These are phyloP conservation scores for Apomyelois bistriatella DNA, from an alignment of 2,888 invertebrate species.

Conservation along the genomic window DNA sequence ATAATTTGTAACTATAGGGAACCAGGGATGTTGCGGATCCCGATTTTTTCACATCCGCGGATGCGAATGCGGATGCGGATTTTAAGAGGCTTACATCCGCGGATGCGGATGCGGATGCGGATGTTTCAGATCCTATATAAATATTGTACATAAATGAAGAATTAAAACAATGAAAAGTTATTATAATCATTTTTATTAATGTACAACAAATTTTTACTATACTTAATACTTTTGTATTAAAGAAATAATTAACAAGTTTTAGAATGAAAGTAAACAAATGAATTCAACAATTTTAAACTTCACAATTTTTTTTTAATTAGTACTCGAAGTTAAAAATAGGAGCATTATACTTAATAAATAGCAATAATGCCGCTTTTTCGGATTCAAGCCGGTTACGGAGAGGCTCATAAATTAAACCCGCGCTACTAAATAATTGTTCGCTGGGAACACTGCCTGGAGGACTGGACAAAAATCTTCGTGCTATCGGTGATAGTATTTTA, in stretches of 20 bases:
- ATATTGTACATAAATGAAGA: not conserved
- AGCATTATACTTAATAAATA: not conserved
- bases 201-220: too few relatives aligned
- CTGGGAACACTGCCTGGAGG: constrained; percentile 23
- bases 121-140: not conserved
- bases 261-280: too few relatives aligned
- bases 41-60: not conserved
- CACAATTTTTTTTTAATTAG: not conserved
- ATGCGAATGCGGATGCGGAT: not conserved
- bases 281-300: not conserved
- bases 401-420: constrained; percentile 19
- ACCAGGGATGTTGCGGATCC: not conserved
- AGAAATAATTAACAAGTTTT: too few relatives aligned
- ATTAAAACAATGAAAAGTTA: too few relatives aligned
- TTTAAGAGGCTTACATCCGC: not conserved
- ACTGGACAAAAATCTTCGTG: constrained; percentile 18
- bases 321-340: not conserved
- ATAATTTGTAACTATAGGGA: too few relatives aligned
- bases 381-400: constrained; percentile 17
- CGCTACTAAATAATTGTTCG: constrained; percentile 21
- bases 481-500: constrained; percentile 9
- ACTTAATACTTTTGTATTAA: too few relatives aligned
- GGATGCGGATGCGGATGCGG: not conserved
- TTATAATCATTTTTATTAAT: not conserved
- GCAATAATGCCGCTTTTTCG: not conserved